phyloP scores from a whole-genome alignment of 2,113 vertebrate species.

The Hippopotamus amphibius region DNA sequence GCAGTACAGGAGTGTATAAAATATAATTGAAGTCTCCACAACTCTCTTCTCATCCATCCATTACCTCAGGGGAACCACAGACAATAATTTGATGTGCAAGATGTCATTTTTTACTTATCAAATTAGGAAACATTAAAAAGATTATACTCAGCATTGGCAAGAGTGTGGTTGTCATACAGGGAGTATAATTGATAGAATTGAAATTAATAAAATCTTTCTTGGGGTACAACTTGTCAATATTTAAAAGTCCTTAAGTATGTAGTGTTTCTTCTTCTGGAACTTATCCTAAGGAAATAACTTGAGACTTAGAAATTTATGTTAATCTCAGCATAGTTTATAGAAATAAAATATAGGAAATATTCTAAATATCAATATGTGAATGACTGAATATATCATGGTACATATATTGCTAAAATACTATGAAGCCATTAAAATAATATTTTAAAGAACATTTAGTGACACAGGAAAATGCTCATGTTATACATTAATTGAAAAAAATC shows the following conservation, averaged over 20 bases:
- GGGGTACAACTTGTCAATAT: not conserved
- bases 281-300: constrained; percentile 51
- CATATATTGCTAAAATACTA: constrained; percentile 27
- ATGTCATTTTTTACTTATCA: constrained; percentile 43
- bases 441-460: constrained; percentile 46
- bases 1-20: constrained; percentile 15
- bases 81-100: constrained; percentile 34
- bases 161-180: not conserved
- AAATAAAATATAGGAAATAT: constrained; percentile 46
- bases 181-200: not conserved
- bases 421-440: constrained; percentile 28
- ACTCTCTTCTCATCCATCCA: not conserved
- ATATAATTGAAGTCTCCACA: constrained; percentile 26
- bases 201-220: constrained; percentile 38
- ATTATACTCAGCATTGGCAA: not conserved
- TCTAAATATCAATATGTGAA: constrained; percentile 14
- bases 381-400: constrained; percentile 16
- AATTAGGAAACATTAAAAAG: constrained; percentile 18
- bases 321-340: constrained; percentile 34
- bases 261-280: constrained; percentile 39
- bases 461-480: not conserved
- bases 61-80: not conserved
- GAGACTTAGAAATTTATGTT: constrained; percentile 41
- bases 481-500: constrained; percentile 39
- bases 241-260: constrained; percentile 19